Conservation (phyloP, 2,113 vertebrate genomes). For the Dasypus novemcinctus region DNA sequence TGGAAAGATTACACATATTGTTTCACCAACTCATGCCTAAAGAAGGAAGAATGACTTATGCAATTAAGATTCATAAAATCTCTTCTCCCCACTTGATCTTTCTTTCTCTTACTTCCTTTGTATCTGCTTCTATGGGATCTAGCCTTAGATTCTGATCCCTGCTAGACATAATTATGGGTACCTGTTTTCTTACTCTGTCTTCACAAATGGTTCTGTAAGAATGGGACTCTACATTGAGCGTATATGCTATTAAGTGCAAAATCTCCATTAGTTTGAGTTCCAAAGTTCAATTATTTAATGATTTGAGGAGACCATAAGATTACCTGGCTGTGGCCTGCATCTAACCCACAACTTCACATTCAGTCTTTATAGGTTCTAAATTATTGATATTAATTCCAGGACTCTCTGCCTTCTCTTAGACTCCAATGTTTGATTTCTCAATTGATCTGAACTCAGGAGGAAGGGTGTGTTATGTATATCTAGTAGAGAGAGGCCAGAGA, state of each 20-base stretch:
- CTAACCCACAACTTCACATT: background rate
- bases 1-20: background rate
- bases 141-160: background rate
- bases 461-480: background rate
- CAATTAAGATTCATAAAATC: background rate
- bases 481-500: background rate
- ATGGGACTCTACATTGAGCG: background rate
- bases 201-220: background rate
- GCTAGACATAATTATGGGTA: background rate
- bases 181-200: background rate
- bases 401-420: background rate
- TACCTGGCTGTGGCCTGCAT: background rate
- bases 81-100: background rate
- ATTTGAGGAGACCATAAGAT: background rate
- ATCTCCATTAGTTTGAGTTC: background rate
- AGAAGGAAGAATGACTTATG: background rate
- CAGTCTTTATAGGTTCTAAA: background rate
- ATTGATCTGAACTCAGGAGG: background rate
- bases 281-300: background rate
- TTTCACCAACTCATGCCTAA: background rate
- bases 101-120: background rate
- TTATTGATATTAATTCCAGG: background rate
- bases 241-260: background rate
- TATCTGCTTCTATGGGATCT: background rate
- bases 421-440: background rate